Conservation (phyloP, 2,888 invertebrate species). For the Drosophila antonietae region DNA sequence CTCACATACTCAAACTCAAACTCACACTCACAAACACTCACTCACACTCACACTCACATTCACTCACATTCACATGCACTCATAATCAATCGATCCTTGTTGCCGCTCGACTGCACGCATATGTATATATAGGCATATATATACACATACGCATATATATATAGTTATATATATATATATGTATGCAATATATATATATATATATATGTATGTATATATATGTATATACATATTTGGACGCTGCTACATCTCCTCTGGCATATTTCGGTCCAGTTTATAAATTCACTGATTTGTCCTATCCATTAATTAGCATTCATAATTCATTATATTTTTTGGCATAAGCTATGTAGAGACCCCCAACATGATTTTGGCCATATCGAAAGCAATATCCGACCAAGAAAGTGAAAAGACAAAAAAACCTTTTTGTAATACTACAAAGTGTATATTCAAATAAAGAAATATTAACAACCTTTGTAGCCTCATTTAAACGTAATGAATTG, state of each 20-base stretch:
- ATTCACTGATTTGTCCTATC: not conserved
- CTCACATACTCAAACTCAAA: no score
- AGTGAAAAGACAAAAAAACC: not conserved
- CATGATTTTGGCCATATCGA: slow-evolving; percentile 1
- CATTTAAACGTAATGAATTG: not conserved
- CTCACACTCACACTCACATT: not conserved
- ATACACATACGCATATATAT: not conserved
- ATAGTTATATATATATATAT: not conserved
- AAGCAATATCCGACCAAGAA: not conserved
- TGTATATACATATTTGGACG: not conserved
- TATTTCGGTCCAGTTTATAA: not conserved
- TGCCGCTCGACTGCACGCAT: not conserved
- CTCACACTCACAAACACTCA: no score
- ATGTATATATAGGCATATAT: not conserved
- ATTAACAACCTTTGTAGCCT: not conserved
- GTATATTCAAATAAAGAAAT: slow-evolving; percentile 9
- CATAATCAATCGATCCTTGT: not conserved
- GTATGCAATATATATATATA: not conserved
- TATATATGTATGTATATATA: no score
- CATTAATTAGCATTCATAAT: not conserved
- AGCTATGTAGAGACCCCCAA: not conserved
- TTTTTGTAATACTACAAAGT: not conserved
- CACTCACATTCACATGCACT: not conserved
- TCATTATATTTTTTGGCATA: not conserved
- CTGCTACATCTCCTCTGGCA: not conserved